A percentile compares a stretch with the other conserved stretches of the same genome.
Evolutionary conservation across 2,113 vertebrate genomes (phyloP).

Genomic region (Saccopteryx bilineata): DNA sequence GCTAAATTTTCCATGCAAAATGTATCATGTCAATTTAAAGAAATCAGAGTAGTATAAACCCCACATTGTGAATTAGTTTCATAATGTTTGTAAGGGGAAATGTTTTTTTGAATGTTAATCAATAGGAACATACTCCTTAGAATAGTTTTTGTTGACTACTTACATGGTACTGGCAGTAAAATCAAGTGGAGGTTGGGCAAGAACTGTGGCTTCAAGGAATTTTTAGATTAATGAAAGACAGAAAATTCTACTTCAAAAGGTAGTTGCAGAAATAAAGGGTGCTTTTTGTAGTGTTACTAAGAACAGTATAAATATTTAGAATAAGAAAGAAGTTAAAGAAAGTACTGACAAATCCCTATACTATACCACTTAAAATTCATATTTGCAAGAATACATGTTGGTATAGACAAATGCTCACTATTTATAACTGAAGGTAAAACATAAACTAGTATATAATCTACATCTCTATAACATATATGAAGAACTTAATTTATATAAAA

Average conservation of each 20-base stretch:
- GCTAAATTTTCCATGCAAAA: conserved; percentile 39
- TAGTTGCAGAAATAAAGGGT: conserved; percentile 12
- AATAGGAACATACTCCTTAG: background rate
- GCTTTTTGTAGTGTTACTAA: background rate
- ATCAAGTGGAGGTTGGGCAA: background rate
- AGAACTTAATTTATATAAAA: conserved; percentile 16
- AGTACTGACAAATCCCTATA: background rate
- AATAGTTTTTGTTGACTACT: conserved; percentile 44
- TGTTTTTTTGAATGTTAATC: conserved; percentile 56
- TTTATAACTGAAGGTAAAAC: background rate
- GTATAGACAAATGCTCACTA: conserved; percentile 2
- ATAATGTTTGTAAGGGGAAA: conserved; percentile 39
- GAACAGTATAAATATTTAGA: conserved; percentile 42
- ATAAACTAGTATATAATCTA: background rate
- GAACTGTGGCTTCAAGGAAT: conserved; percentile 27
- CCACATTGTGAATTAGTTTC: conserved; percentile 29
- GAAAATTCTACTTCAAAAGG: conserved; percentile 30
- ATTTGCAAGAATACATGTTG: background rate
- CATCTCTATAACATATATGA: background rate
- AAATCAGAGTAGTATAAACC: conserved; percentile 13
- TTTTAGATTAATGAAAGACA: conserved; percentile 46
- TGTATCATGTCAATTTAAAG: background rate
- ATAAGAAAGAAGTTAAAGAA: background rate
- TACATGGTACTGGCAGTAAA: background rate
- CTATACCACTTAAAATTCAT: conserved; percentile 44